phyloP scores from a whole-genome alignment of 1,140 invertebrate genomes.

The Acromyrmex charruanus region DNA sequence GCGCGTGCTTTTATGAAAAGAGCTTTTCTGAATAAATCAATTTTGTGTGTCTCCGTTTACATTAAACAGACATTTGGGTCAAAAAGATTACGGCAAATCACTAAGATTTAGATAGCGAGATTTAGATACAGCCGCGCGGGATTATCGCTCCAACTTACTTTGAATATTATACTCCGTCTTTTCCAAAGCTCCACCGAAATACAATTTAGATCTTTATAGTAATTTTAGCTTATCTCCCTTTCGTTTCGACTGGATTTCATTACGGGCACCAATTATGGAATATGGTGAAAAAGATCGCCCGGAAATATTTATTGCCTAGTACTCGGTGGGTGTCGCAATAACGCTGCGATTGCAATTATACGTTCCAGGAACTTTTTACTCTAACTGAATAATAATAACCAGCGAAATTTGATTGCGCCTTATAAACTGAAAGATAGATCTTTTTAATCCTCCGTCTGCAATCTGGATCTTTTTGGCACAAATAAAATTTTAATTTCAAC shows the following conservation, averaged over 20 bases:
- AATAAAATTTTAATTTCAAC: too few relatives aligned
- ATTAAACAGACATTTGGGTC: slow-evolving; percentile 12
- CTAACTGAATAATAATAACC: neutral
- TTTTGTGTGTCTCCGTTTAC: neutral
- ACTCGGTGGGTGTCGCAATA: neutral
- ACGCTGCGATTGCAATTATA: slow-evolving; percentile 27
- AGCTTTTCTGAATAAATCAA: neutral
- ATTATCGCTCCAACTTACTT: slow-evolving; percentile 7
- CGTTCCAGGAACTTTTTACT: neutral
- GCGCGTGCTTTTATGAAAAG: neutral
- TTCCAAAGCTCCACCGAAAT: slow-evolving; percentile 13
- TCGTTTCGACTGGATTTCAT: neutral
- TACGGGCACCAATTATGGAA: neutral
- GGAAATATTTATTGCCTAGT: slow-evolving; percentile 34
- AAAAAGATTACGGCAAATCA: slow-evolving; percentile 8
- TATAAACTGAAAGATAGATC: neutral
- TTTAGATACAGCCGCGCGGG: neutral
- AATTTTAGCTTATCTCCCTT: neutral
- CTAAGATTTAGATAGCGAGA: neutral
- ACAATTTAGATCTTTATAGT: slow-evolving; percentile 12
- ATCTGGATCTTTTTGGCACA: too few relatives aligned
- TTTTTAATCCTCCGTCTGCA: neutral
- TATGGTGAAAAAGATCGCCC: slow-evolving; percentile 17
- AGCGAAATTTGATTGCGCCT: slow-evolving; percentile 20
- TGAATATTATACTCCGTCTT: slow-evolving; percentile 16